phyloP scores from a whole-genome alignment of 2,113 vertebrate species.

The Leucosticte australis region DNA sequence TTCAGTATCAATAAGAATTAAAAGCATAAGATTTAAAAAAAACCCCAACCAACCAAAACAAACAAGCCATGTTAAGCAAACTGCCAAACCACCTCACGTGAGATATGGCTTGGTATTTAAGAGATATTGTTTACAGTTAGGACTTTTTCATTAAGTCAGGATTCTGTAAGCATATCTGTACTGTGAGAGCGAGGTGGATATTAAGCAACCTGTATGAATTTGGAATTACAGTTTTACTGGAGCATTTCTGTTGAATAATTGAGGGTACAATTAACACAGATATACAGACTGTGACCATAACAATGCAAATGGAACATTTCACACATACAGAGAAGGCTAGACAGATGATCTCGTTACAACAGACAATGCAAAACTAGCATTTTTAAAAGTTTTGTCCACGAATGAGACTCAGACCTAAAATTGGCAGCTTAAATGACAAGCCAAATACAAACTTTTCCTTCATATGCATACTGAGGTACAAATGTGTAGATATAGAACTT shows the following conservation, averaged over 20 bases:
- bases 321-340: not conserved
- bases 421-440: not conserved
- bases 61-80: not conserved
- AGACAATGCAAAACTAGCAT: not conserved
- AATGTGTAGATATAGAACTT: not conserved
- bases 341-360: not conserved
- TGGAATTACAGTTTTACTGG: not conserved
- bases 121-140: not conserved
- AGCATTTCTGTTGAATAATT: not conserved
- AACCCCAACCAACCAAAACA: not conserved
- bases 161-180: not conserved
- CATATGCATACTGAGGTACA: accelerated
- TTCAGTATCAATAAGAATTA: constrained; percentile 1
- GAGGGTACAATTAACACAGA: not conserved
- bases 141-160: not conserved
- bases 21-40: not conserved
- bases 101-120: not conserved
- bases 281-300: not conserved
- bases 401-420: not conserved
- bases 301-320: not conserved
- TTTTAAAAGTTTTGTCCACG: not conserved
- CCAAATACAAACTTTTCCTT: not conserved
- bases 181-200: not conserved
- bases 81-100: not conserved
- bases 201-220: not conserved